A percentile compares a stretch with the other conserved stretches of the same genome.
These are phyloP conservation scores for Cherax destructor DNA, from an alignment of 1,140 invertebrate genomes.

Conservation along the genomic window DNA sequence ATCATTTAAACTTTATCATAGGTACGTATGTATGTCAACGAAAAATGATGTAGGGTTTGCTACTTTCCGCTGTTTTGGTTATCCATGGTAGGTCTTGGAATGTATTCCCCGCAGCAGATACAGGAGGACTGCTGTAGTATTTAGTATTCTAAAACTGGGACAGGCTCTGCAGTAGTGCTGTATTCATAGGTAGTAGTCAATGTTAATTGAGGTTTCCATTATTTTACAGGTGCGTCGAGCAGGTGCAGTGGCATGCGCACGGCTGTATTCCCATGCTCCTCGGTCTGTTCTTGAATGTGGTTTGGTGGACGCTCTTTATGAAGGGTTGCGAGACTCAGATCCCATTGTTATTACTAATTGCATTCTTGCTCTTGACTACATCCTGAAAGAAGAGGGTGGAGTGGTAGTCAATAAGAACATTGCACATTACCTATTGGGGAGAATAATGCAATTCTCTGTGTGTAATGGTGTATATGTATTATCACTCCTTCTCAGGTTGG, in stretches of 20 bases:
- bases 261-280: conserved; percentile 32
- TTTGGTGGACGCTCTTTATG: conserved; percentile 37
- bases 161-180: neutral
- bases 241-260: conserved; percentile 37
- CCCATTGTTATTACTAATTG: conserved; percentile 55
- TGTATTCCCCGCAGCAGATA: no score
- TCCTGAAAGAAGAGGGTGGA: conserved; percentile 44
- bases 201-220: neutral
- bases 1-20: no score
- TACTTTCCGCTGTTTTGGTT: no score
- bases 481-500: conserved; percentile 50
- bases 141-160: no score
- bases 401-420: conserved; percentile 58
- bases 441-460: conserved; percentile 57
- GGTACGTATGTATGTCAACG: no score
- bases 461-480: conserved; percentile 56
- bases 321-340: conserved; percentile 53
- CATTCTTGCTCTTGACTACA: conserved; percentile 42
- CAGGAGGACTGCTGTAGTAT: no score
- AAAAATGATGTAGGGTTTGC: no score
- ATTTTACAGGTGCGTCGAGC: conserved; percentile 46
- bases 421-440: conserved; percentile 46
- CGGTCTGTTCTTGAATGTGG: conserved; percentile 29
- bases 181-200: neutral
- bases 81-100: no score